phyloP scores from a whole-genome alignment of 2,888 invertebrate species.

The Scrobipalpa costella region DNA sequence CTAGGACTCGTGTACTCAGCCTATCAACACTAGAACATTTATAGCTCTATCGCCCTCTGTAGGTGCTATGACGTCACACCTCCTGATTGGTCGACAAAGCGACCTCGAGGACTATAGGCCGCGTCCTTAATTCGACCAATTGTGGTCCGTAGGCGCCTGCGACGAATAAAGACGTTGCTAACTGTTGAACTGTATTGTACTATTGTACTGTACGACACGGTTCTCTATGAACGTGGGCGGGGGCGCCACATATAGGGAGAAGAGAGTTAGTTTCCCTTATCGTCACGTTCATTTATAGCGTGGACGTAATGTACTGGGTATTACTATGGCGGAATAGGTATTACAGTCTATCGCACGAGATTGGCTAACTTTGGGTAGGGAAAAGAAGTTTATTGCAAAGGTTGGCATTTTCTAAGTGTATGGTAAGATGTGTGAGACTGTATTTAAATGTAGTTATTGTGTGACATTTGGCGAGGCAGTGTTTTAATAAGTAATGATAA shows the following conservation, averaged over 20 bases:
- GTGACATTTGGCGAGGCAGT: neutral
- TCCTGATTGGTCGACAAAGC: slow-evolving; percentile 18
- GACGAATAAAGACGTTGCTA: slow-evolving; percentile 24
- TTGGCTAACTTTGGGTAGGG: neutral
- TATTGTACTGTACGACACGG: no score
- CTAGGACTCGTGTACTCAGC: neutral
- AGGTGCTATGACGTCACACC: slow-evolving; percentile 14
- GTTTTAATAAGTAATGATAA: neutral
- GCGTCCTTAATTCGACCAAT: slow-evolving; percentile 35
- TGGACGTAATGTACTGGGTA: neutral
- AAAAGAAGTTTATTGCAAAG: neutral
- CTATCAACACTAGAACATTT: neutral
- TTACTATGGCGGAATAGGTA: neutral
- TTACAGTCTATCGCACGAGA: neutral
- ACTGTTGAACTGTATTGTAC: neutral
- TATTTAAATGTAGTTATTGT: neutral
- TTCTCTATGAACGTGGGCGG: no score
- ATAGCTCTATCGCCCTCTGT: slow-evolving; percentile 9
- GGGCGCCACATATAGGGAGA: no score
- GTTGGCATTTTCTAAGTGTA: neutral
- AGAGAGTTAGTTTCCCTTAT: no score
- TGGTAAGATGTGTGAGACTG: no score
- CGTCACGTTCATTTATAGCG: no score
- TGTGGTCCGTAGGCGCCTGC: slow-evolving; percentile 26
- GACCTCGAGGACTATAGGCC: slow-evolving; percentile 27